These are phyloP conservation scores for Camponotus floridanus DNA, from an alignment of 1,140 invertebrate species.

Conservation along the genomic window DNA sequence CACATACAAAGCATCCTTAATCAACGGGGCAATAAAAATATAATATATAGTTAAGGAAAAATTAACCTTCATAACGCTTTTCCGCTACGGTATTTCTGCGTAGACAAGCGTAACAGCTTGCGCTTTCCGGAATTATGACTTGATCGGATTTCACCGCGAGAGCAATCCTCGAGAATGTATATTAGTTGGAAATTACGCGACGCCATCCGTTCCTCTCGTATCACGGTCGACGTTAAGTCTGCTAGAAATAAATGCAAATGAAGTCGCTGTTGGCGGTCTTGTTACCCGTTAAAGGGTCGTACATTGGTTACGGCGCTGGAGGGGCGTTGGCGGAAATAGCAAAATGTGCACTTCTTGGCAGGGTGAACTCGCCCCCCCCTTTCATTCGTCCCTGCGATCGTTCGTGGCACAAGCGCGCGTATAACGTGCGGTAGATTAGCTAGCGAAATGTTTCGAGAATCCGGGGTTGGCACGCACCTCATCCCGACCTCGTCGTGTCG, in stretches of 20 bases:
- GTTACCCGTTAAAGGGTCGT: slow-evolving; percentile 74
- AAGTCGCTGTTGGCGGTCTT: slow-evolving; percentile 72
- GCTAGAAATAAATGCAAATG: slow-evolving; percentile 77
- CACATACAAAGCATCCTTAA: too few species aligned
- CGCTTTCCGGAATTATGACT: slow-evolving; percentile 11
- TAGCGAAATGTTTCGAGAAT: slow-evolving; percentile 38
- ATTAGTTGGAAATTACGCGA: slow-evolving; percentile 52
- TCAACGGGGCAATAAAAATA: not conserved
- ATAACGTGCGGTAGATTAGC: slow-evolving; percentile 57
- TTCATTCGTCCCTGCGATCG: not conserved
- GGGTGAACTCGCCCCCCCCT: not conserved
- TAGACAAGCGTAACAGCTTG: slow-evolving; percentile 27
- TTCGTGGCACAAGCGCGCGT: slow-evolving; percentile 21
- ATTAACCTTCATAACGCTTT: not conserved
- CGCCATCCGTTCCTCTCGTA: not conserved
- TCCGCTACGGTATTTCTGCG: not conserved
- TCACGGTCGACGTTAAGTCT: slow-evolving; percentile 53
- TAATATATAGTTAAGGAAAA: not conserved
- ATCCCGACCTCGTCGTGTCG: slow-evolving; percentile 49
- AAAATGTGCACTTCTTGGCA: slow-evolving; percentile 68
- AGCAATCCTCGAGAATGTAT: slow-evolving; percentile 26
- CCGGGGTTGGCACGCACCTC: slow-evolving; percentile 6
- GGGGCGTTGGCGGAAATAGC: slow-evolving; percentile 62
- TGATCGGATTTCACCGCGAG: slow-evolving; percentile 33
- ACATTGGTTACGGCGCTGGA: slow-evolving; percentile 62